Evolutionary conservation across 2,888 invertebrate species (phyloP).

Genomic region (Synergus umbraculus): DNA sequence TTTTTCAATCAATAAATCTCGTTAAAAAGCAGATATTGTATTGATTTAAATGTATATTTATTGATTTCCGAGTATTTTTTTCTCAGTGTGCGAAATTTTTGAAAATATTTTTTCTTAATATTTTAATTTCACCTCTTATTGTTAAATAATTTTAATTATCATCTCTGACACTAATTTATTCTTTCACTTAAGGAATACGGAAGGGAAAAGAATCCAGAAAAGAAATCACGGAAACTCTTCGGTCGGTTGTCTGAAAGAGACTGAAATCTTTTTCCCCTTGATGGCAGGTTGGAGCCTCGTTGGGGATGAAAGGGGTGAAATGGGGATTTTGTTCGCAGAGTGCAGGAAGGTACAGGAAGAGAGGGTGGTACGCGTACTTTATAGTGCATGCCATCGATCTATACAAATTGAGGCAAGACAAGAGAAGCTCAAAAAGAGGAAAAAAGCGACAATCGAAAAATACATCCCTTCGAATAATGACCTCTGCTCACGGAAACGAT

Average conservation of each 20-base stretch:
- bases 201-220: neutral
- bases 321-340: constrained; percentile 15
- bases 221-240: neutral
- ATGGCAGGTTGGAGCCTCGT: constrained; percentile 9
- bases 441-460: constrained; percentile 56
- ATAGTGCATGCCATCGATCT: constrained; percentile 71
- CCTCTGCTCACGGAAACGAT: constrained; percentile 61
- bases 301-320: constrained; percentile 11
- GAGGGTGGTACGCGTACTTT: constrained; percentile 67
- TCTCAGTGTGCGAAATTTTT: too few relatives aligned
- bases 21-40: too few relatives aligned
- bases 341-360: constrained; percentile 9
- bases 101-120: neutral
- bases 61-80: too few relatives aligned
- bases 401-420: constrained; percentile 52
- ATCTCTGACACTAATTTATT: neutral
- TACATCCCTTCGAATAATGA: constrained; percentile 63
- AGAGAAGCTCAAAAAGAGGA: constrained; percentile 20
- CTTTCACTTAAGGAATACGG: neutral
- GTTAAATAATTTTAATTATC: neutral
- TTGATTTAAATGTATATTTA: too few relatives aligned
- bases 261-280: constrained; percentile 22
- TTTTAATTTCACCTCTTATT: neutral
- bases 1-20: too few relatives aligned
- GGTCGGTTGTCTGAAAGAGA: neutral